A percentile compares a stretch with the other conserved stretches of the same genome.
Evolutionary conservation across 2,888 invertebrate species (phyloP).

Genomic region (Eupeodes luniger): DNA sequence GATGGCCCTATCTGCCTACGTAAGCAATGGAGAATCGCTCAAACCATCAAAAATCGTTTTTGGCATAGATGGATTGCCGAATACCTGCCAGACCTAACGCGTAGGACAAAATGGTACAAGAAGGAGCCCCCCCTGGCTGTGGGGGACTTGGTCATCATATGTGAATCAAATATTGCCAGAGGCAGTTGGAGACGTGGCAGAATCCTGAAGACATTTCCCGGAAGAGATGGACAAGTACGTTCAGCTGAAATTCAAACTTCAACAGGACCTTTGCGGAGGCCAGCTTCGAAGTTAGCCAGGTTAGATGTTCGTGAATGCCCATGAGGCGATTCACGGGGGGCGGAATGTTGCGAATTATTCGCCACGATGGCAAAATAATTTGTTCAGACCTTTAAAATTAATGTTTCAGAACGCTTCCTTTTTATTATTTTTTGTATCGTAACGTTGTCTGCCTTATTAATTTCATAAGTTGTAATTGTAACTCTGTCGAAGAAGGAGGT

Average conservation of each 20-base stretch:
- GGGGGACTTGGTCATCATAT: background rate
- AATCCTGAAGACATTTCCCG: constrained; percentile 22
- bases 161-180: constrained; percentile 36
- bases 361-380: too few species aligned
- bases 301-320: constrained; percentile 43
- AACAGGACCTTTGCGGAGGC: constrained; percentile 24
- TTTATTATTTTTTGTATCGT: too few species aligned
- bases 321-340: constrained; percentile 24
- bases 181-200: constrained; percentile 30
- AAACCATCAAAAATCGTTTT: background rate
- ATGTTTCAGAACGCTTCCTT: too few species aligned
- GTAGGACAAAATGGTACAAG: constrained; percentile 10
- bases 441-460: too few species aligned
- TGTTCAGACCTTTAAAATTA: too few species aligned
- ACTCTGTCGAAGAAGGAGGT: too few species aligned
- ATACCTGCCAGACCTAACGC: background rate
- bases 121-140: background rate
- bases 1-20: background rate
- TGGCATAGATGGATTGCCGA: background rate
- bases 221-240: constrained; percentile 49
- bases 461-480: too few species aligned
- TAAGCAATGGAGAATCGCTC: constrained; percentile 4
- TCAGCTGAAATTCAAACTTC: constrained; percentile 42
- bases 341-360: too few species aligned
- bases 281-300: constrained; percentile 46